Evolutionary conservation across 2,797 vertebrate genomes (phyloP), one percentile per base, ranked within the genome.

Genomic region (Rhodeus uyekii): DNA sequence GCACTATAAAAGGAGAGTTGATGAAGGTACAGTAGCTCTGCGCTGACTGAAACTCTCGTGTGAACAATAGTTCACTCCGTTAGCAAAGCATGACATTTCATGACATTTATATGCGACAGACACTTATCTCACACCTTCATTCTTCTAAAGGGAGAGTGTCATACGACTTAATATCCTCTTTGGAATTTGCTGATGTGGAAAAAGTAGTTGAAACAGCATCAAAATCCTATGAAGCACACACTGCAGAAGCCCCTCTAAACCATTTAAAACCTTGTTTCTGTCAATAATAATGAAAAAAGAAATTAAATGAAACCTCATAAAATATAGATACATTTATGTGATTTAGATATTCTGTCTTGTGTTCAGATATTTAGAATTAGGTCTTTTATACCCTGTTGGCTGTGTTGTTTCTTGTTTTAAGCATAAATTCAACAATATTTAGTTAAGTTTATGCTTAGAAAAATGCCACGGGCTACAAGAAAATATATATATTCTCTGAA

Each of bases 181-280:
- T 69, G 65, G 53, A 71, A 80, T 80, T 48, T 80, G 68, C 39
- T 72, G 53, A 80, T 60, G 65, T 34, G 27, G n/a, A 24, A 16
- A 63, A 79, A 58, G 48, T 8, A 58, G 46, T 38, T 29, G 63
- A 67, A 78, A 77, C 22, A 1, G 29, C 76, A 67, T 12, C 27
- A 78, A 55, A 58, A 55, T 27, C 13, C 5, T 9, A 48, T 8
- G 10, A 48, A 36, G 29, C 29, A 36, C 60, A 32, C 32, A 34
- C 55, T 13, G 24, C 61, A 50, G 44, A 50, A 60, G 27, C 24
- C 24, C 24, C 29, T 13, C 22, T 6, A 38, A 27, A n/a, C 29
- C 12, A 34, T 77, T 29, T 6, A 29, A 5, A 39, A 58, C 13
- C 9, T 34, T 14, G 36, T 16, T 46, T 69, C 29, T 46, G 16